phyloP scores from a whole-genome alignment of 2,113 vertebrate species.

The Xenopus tropicalis region UCB_Xtro_10.0 CM004444.2:87572001-87572500 shows the following conservation, averaged over 20 bases:
- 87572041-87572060: not conserved
- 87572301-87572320: too few relatives aligned
- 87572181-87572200: constrained; percentile 28
- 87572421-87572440: too few relatives aligned
- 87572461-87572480: too few relatives aligned
- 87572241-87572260: constrained; percentile 29
- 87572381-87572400: too few relatives aligned
- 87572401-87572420: too few relatives aligned
- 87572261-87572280: constrained; percentile 18
- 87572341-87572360: too few relatives aligned
- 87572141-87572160: constrained; percentile 16
- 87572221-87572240: constrained; percentile 13
- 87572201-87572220: constrained; percentile 33
- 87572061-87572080: constrained; percentile 12
- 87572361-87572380: too few relatives aligned
- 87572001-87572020: constrained; percentile 8
- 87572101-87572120: constrained; percentile 24
- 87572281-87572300: too few relatives aligned
- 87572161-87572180: constrained; percentile 20
- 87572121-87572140: constrained; percentile 24
- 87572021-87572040: not conserved
- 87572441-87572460: too few relatives aligned
- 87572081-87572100: constrained; percentile 8
- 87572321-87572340: too few relatives aligned
- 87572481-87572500: too few relatives aligned